A percentile compares a stretch with the other conserved stretches of the same genome.
Evolutionary conservation across 2,888 invertebrate genomes (phyloP).

Genomic region (Micoletzkya japonica): DNA sequence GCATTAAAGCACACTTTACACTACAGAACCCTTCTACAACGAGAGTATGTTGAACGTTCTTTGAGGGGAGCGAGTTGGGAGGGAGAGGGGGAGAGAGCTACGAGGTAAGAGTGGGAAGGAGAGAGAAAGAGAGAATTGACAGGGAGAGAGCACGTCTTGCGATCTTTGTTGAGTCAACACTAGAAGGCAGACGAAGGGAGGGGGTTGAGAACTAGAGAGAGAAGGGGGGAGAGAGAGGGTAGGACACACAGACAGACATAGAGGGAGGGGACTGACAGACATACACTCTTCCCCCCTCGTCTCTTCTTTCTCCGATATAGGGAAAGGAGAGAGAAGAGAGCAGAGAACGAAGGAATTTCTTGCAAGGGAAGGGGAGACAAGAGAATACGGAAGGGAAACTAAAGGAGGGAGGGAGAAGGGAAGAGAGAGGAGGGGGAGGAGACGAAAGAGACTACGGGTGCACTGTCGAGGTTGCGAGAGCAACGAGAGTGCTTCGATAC

Average conservation of each 20-base stretch:
- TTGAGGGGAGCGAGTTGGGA: not conserved
- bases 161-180: not conserved
- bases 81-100: not conserved
- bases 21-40: too few relatives aligned
- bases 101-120: not conserved
- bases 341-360: too few relatives aligned
- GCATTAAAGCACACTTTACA: too few relatives aligned
- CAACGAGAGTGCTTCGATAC: not conserved
- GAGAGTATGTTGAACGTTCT: not conserved
- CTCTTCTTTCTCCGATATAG: too few relatives aligned
- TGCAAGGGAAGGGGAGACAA: too few relatives aligned
- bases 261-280: not conserved
- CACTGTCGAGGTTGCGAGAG: not conserved
- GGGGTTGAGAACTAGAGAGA: not conserved
- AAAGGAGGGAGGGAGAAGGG: slow-evolving; percentile 5
- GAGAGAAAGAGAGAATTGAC: not conserved
- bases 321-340: too few relatives aligned
- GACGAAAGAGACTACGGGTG: not conserved
- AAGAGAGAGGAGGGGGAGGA: slow-evolving; percentile 8
- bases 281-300: too few relatives aligned
- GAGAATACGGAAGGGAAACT: too few relatives aligned
- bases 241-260: not conserved
- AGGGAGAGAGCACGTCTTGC: not conserved
- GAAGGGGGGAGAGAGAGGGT: not conserved
- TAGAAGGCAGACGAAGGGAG: not conserved